These are phyloP conservation scores for Mythimna loreyi DNA, from an alignment of 2,888 invertebrate genomes.

Conservation along the genomic window DNA sequence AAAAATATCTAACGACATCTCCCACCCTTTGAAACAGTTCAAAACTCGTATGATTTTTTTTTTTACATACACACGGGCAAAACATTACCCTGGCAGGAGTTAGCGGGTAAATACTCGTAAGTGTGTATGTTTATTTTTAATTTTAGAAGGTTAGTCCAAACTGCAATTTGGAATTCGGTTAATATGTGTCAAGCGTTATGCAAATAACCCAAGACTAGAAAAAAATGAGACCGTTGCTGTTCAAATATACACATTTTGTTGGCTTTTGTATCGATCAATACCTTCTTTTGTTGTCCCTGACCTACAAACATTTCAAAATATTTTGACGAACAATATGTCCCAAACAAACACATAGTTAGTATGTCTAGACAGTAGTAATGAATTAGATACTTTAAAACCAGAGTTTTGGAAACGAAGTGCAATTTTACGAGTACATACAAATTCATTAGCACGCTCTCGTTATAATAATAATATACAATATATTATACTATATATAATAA, in stretches of 20 bases:
- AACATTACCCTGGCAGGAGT: too few relatives aligned
- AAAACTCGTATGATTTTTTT: too few relatives aligned
- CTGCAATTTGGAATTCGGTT: conserved; percentile 26
- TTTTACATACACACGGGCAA: too few relatives aligned
- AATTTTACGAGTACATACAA: background rate
- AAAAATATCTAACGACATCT: too few relatives aligned
- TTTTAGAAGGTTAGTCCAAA: conserved; percentile 36
- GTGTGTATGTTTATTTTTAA: conserved; percentile 24
- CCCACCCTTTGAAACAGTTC: too few relatives aligned
- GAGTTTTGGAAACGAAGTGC: background rate
- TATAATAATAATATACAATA: too few relatives aligned
- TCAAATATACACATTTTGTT: conserved; percentile 21
- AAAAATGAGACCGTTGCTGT: conserved; percentile 6
- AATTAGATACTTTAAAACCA: background rate
- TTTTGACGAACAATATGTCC: conserved; percentile 9
- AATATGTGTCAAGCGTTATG: conserved; percentile 29
- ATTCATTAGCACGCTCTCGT: background rate
- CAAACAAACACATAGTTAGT: conserved; percentile 17
- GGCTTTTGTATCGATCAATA: conserved; percentile 27
- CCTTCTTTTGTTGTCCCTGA: conserved; percentile 30
- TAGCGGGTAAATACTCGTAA: conserved; percentile 10
- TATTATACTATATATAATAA: too few relatives aligned
- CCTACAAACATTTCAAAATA: conserved; percentile 27
- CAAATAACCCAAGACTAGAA: conserved; percentile 25
- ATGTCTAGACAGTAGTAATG: conserved; percentile 13